Percentiles rank a stretch among this genome's conserved stretches.
Conservation (phyloP, 2,797 vertebrate species). For the Schizothorax lantsangensis region DNA sequence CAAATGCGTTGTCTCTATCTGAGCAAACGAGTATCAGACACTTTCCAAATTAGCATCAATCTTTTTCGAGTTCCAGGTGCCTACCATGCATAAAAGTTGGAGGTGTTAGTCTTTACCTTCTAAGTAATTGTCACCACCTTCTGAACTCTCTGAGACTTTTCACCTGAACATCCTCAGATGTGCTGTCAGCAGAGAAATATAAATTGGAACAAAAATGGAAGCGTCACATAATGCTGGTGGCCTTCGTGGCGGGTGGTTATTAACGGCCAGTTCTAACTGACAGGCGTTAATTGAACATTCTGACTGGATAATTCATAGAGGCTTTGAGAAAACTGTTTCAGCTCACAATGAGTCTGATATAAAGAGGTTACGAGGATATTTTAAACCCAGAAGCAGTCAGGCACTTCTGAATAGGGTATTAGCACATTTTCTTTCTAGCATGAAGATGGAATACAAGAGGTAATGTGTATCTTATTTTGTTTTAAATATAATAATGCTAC, state of each 20-base stretch:
- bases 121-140: constrained; percentile 25
- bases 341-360: constrained; percentile 69
- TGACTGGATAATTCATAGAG: constrained; percentile 60
- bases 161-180: background rate
- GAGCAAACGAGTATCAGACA: constrained; percentile 12
- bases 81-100: background rate
- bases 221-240: constrained; percentile 64
- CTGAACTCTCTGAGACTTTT: constrained; percentile 8
- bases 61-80: background rate
- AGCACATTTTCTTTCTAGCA: background rate
- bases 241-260: constrained; percentile 64
- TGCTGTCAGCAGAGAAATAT: constrained; percentile 63
- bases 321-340: constrained; percentile 70
- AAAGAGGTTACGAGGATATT: constrained; percentile 59
- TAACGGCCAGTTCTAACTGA: constrained; percentile 71
- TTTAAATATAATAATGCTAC: background rate
- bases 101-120: constrained; percentile 5
- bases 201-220: constrained; percentile 73
- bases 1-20: constrained; percentile 47
- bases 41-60: constrained; percentile 35
- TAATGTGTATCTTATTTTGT: background rate
- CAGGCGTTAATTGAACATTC: constrained; percentile 74
- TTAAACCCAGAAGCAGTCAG: constrained; percentile 57
- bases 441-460: background rate
- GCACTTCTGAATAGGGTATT: constrained; percentile 29